Evolutionary conservation across 2,888 invertebrate genomes (phyloP).

Genomic region (Amiota mariae): DNA sequence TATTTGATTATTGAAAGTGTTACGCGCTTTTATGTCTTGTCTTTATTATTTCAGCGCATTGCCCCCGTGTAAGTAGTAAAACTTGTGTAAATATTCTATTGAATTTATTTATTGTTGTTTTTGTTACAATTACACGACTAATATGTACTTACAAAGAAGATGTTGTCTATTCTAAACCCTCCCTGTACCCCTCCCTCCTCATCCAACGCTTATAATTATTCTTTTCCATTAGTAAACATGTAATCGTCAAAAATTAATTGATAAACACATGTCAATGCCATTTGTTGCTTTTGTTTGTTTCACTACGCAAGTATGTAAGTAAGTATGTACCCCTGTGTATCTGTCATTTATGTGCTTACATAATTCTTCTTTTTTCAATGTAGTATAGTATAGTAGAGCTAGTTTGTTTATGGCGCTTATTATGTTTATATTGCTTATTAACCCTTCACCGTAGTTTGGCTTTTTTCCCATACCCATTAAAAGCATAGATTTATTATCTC

Average conservation of each 20-base stretch:
- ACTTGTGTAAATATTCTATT: background rate
- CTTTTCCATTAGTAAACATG: background rate
- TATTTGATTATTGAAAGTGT: no score
- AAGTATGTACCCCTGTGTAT: background rate
- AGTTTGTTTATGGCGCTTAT: slow-evolving; percentile 3
- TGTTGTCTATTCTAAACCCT: no score
- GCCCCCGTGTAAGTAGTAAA: background rate
- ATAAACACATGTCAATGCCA: slow-evolving; percentile 29
- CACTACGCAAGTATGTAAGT: background rate
- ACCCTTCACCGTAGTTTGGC: background rate
- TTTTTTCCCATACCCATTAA: background rate
- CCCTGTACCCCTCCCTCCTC: no score
- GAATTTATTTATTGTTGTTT: background rate
- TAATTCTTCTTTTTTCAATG: background rate
- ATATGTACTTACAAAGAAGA: no score
- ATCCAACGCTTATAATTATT: no score
- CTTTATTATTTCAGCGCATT: background rate
- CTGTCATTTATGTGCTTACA: background rate
- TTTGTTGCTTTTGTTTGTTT: background rate
- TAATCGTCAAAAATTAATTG: slow-evolving; percentile 32
- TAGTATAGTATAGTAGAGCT: background rate
- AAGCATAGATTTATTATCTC: no score
- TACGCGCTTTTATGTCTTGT: background rate
- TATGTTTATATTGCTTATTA: slow-evolving; percentile 10
- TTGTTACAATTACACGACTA: background rate